A percentile compares a stretch with the other conserved stretches of the same genome.
Evolutionary conservation across 2,797 vertebrate genomes (phyloP).

Genomic region (Periophthalmus magnuspinnatus): DNA sequence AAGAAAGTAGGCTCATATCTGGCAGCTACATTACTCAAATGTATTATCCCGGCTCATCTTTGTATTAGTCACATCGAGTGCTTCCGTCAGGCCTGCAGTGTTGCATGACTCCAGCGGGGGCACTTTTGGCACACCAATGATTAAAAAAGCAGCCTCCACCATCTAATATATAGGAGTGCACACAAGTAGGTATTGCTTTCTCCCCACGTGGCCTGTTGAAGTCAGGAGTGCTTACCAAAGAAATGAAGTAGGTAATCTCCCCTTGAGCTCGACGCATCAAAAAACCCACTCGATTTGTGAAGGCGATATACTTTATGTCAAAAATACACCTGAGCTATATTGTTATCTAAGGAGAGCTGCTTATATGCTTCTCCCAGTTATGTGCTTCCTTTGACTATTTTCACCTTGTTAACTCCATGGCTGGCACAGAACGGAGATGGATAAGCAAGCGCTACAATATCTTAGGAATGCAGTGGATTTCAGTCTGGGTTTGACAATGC

Average conservation of each 20-base stretch:
- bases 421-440: conserved; percentile 50
- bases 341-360: conserved; percentile 50
- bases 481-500: conserved; percentile 43
- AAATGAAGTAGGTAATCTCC: conserved; percentile 41
- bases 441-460: conserved; percentile 56
- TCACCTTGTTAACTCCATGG: conserved; percentile 51
- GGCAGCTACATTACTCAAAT: background rate
- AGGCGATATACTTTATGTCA: conserved; percentile 38
- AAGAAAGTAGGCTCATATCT: background rate
- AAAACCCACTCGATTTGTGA: conserved; percentile 37
- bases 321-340: conserved; percentile 30
- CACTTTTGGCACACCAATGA: conserved; percentile 39
- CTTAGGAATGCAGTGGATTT: conserved; percentile 50
- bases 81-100: conserved; percentile 24
- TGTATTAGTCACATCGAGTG: conserved; percentile 7
- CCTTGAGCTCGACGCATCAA: conserved; percentile 21
- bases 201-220: conserved; percentile 22
- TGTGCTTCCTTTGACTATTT: conserved; percentile 50
- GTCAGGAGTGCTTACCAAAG: conserved; percentile 31
- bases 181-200: conserved; percentile 22
- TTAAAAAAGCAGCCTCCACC: conserved; percentile 32
- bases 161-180: conserved; percentile 28
- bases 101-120: conserved; percentile 27
- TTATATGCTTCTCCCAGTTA: conserved; percentile 34
- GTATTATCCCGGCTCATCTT: background rate